A percentile compares a stretch with the other conserved stretches of the same genome.
Evolutionary conservation across 2,797 vertebrate genomes (phyloP).

Genomic region (Harpia harpyja): DNA sequence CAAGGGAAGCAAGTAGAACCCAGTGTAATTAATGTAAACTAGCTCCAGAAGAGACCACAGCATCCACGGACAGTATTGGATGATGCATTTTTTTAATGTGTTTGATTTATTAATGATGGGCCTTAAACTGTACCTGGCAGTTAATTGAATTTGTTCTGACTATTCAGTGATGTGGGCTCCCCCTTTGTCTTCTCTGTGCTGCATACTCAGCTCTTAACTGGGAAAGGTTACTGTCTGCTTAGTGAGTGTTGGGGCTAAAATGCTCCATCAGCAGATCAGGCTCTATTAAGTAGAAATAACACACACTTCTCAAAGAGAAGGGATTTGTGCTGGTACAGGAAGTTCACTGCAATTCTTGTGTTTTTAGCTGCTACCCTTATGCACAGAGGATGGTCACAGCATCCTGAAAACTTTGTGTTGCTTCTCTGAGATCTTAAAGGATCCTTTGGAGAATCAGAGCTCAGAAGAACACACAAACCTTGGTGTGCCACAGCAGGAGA

Average conservation of each 20-base stretch:
- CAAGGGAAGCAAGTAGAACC: background rate
- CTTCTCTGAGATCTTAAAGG: background rate
- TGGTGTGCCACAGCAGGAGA: background rate
- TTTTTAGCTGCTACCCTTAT: background rate
- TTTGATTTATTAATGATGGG: conserved; percentile 21
- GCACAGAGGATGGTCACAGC: background rate
- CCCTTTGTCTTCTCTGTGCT: background rate
- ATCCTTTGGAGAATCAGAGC: background rate
- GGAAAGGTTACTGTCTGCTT: background rate
- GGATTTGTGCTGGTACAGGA: background rate
- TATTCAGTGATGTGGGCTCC: background rate
- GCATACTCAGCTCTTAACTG: background rate
- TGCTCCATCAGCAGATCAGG: background rate
- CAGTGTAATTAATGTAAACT: background rate
- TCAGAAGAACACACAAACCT: background rate
- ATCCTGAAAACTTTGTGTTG: background rate
- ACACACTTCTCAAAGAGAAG: background rate
- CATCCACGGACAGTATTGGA: background rate
- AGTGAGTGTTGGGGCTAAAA: background rate
- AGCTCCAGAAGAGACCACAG: background rate
- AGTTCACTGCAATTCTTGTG: background rate
- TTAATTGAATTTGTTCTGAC: conserved; percentile 11
- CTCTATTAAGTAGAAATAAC: background rate
- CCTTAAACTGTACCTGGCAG: background rate
- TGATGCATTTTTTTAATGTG: background rate